Evolutionary conservation across 2,113 vertebrate genomes (phyloP), one percentile per base, ranked within the genome.

Genomic region (Pedionomus torquatus): DNA sequence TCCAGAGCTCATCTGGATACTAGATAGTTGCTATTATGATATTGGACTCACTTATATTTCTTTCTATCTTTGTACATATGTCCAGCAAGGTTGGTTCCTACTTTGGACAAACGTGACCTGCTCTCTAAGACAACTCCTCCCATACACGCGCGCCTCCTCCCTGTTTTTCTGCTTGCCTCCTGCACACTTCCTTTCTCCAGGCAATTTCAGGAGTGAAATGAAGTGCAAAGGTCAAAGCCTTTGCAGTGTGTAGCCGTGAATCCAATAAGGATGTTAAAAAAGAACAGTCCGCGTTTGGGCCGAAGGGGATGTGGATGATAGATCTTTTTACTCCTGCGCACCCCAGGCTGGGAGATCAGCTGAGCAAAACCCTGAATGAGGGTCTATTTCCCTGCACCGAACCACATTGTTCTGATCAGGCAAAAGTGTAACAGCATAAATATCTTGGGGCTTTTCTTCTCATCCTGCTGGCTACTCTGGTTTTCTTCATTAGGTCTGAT

Each of bases 151-250:
- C 0, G 0, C 41, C 83, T 89, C 94, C 93, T 93, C 94, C 94
- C 41, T 78, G 65, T 84, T 91, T 87, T 89, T 89, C 90, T 83
- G 71, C 88, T 90, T 72, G 77, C 89, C 83, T 96, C 80, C 87
- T 25, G 74, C 83, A 94, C 95, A 61, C 81, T 97, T 96, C 95
- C 97, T 97, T 94, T 95, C 92, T 93, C 94, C 91, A 46, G 41
- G 74, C 94, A 91, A 35, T 91, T 95, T 92, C 46, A 57, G 74
- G 87, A 97, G 77, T 57, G 77, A 95, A 93, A 92, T 17, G 13
- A 87, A 95, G 83, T 58, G 83, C 90, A 95, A 69, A 87, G 93
- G 89, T 95, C 95, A 86, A 95, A 95, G 64, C 17, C 44, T 94
- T 91, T 85, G 69, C 72, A 9, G 75, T n/a, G 0, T 16, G 63